Evolutionary conservation across 2,113 vertebrate species (phyloP), one percentile per base, ranked within the genome.

Genomic region (Neolamprologus falcicula): DNA sequence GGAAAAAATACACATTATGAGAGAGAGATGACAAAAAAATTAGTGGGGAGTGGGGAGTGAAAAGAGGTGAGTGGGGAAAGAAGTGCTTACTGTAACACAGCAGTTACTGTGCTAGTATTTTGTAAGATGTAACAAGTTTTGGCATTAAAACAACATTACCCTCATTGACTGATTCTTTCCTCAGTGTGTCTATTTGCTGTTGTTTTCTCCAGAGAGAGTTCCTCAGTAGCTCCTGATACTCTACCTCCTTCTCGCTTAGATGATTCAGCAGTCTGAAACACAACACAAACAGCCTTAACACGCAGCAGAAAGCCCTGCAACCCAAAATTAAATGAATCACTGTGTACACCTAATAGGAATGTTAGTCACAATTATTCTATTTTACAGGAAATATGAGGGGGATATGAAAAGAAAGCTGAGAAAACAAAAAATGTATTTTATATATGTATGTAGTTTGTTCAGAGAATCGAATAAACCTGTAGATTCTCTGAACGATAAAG

Each of bases 181-280:
- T 93, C 79, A 93, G 33, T 7, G 45, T 8, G 1, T 96, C 87
- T 24, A 97, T 96, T 80, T 93, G 93, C 4, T 84, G 24, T n/a
- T 95, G 88, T 61, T 93, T 85, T 6, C 55, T 83, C 86, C 82
- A 86, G 13, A 98, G 85, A 0, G 83, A 92, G 21, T 16, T 92
- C 13, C 80, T 96, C 78, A 97, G 90, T 28, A 98, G 95, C 52
- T 90, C 87, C 85, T 97, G 98, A 93, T 95, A 97, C 85, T 98
- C 96, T 3, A 55, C 91, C 90, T 99, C 97, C 90, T 97, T 98
- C 89, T 97, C 94, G 1, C 84, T 96, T 91, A 98, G 95, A 88
- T 96, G 91, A 80, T 84, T 94, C 54, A 97, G 96, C 59, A 99
- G 95, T 88, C 98, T 99, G 92, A 26, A 86, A 82, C 55, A 85